Base-by-base conservation (phyloP, 2,113 vertebrate genomes). In the Cyanoramphus novaezelandiae region DNA sequence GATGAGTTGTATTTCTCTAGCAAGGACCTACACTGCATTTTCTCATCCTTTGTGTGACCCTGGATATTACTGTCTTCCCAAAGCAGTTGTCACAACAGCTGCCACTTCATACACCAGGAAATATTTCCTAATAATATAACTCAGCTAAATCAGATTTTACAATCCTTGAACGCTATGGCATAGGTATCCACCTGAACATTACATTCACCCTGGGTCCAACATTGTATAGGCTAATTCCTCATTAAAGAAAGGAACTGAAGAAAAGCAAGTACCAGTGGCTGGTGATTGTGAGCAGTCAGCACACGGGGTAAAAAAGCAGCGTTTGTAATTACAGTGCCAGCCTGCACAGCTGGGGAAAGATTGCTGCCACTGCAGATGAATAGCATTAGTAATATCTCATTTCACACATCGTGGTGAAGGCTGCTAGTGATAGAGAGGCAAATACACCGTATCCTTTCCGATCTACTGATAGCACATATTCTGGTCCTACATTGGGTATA, bases 111-210 rank as follows among this genome's bases (percentile, higher is more conserved):
- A 75, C 37, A 62, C 25, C 18, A 65, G 47, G 39, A 94, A 96
- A 72, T 71, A 77, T 62, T 95, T 77, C 68, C 69, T 72, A 86
- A 65, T 77, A 78, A 75, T 88, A 78, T 79, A 88, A 71, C 53
- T 79, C 74, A 59, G n/a, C 89, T 78, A 96, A 95, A 49, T 23
- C 50, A 82, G 28, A n/a, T 88, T 91, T 89, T 91, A 31, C 75
- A 77, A 62, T 84, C 90, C 86, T 80, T 93, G 59, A 90, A 63
- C 5, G 8, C 29, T 77, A 41, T 23, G 14, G 21, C 39, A 50
- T 53, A 91, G 72, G 33, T 86, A 88, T 39, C 43, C 86, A 92
- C 82, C 62, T 91, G 67, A 92, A 95, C 82, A 90, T 93, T 93
- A 72, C 79, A 82, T 86, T 63, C 76, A 67, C 43, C 24, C 2